Percentiles rank a stretch among this genome's conserved stretches.
These are phyloP conservation scores for Cataglyphis cursor DNA, from an alignment of 2,888 invertebrate species.

Conservation along the genomic window DNA sequence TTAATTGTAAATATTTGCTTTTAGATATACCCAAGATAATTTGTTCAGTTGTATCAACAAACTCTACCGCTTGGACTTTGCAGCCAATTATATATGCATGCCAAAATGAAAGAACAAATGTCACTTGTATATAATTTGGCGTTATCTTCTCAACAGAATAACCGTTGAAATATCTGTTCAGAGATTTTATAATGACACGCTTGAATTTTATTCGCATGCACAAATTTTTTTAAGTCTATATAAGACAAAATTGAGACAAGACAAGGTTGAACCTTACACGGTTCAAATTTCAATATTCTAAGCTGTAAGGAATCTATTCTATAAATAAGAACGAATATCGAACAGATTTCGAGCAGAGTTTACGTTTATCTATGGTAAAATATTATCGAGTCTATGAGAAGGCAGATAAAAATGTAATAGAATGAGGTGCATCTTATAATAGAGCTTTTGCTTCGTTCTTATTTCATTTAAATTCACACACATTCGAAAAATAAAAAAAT, in stretches of 20 bases:
- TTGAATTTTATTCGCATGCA: not conserved
- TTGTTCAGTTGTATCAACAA: constrained; percentile 75
- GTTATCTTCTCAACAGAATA: constrained; percentile 10
- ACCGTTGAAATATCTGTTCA: constrained; percentile 21
- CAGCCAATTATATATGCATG: constrained; percentile 61
- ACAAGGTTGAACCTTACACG: not conserved
- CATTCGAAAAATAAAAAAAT: not conserved
- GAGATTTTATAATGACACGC: constrained; percentile 26
- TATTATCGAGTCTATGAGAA: constrained; percentile 35
- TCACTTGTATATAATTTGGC: constrained; percentile 49
- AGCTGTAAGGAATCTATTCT: constrained; percentile 23
- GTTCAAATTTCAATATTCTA: constrained; percentile 16
- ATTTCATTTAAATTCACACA: constrained; percentile 24
- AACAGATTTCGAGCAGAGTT: constrained; percentile 16
- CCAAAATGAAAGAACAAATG: constrained; percentile 65
- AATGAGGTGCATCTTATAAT: constrained; percentile 29
- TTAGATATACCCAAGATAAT: constrained; percentile 71
- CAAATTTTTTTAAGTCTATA: not conserved
- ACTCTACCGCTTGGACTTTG: constrained; percentile 54
- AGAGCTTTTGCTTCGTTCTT: constrained; percentile 17
- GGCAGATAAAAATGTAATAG: constrained; percentile 38
- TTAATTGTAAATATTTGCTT: constrained; percentile 44
- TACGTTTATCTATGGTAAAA: constrained; percentile 30
- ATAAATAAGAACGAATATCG: constrained; percentile 49
- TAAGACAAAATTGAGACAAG: not conserved